These are phyloP conservation scores for Lasioglossum villosulum DNA, from an alignment of 2,888 invertebrate species.

Conservation along the genomic window DNA sequence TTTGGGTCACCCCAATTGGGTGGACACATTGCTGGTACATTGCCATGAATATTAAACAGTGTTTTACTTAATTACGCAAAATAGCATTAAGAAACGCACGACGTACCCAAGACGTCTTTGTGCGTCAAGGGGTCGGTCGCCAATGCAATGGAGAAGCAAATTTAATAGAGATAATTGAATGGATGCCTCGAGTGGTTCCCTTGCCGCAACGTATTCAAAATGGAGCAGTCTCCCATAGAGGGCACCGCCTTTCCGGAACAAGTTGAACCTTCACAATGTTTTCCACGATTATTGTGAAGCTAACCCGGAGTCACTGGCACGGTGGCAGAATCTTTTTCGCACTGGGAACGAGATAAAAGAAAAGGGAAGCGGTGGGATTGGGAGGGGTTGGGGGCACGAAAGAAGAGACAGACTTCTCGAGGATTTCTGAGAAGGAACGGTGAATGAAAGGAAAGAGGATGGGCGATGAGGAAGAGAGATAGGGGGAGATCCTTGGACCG, in stretches of 20 bases:
- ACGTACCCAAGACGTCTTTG: neutral
- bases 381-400: conserved; percentile 28
- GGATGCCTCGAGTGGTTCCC: neutral
- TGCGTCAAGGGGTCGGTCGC: neutral
- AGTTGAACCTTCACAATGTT: conserved; percentile 57
- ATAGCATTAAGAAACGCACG: no score
- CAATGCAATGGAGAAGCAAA: neutral
- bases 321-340: conserved; percentile 62
- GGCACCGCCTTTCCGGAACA: conserved; percentile 46
- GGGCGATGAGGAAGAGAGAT: conserved; percentile 2
- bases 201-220: neutral
- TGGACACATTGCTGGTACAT: no score
- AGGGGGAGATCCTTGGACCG: conserved; percentile 61
- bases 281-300: conserved; percentile 66
- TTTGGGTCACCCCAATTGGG: no score
- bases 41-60: no score
- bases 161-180: conserved; percentile 3
- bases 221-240: conserved; percentile 8
- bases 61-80: no score
- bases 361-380: conserved; percentile 4
- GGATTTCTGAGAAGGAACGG: conserved; percentile 70
- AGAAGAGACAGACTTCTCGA: conserved; percentile 66
- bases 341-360: conserved; percentile 34
- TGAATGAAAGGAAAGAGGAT: conserved; percentile 58
- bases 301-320: conserved; percentile 60